phyloP scores from a whole-genome alignment of 2,113 vertebrate species.

The Dasypus novemcinctus region DNA sequence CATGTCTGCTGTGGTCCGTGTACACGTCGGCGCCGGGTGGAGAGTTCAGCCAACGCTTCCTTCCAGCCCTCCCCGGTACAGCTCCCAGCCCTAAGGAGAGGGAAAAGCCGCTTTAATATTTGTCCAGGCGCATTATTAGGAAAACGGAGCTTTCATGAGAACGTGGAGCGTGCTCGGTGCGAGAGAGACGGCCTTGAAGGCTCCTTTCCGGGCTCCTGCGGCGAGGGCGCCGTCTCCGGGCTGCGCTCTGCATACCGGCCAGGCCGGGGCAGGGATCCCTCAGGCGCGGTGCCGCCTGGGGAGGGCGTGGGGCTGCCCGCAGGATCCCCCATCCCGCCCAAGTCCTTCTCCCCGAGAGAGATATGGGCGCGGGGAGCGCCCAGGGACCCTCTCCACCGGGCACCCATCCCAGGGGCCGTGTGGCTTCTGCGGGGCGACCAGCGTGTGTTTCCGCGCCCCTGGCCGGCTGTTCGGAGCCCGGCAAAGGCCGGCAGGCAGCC shows the following conservation, averaged over 20 bases:
- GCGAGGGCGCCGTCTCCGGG: too few relatives aligned
- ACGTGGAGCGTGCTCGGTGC: neutral
- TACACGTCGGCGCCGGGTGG: fast-evolving
- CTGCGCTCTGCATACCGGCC: neutral
- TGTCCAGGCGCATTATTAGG: neutral
- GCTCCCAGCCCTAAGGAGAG: neutral
- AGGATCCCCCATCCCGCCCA: neutral
- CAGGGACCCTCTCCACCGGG: neutral
- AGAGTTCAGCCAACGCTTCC: neutral
- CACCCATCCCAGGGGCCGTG: too few relatives aligned
- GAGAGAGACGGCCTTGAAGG: neutral
- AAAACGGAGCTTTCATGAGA: neutral
- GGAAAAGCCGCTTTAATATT: neutral
- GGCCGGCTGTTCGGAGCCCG: neutral
- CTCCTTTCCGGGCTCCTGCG: neutral
- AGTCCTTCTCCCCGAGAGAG: neutral
- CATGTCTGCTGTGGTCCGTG: neutral
- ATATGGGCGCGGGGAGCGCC: neutral
- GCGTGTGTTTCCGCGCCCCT: fast-evolving
- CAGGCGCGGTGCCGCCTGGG: neutral
- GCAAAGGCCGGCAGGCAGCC: neutral
- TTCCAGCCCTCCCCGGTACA: neutral
- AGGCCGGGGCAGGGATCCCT: fast-evolving
- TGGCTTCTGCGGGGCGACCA: neutral
- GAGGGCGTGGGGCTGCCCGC: neutral